These are phyloP conservation scores for Emydocephalus ijimae DNA, from an alignment of 2,113 vertebrate genomes.

Conservation along the genomic window DNA sequence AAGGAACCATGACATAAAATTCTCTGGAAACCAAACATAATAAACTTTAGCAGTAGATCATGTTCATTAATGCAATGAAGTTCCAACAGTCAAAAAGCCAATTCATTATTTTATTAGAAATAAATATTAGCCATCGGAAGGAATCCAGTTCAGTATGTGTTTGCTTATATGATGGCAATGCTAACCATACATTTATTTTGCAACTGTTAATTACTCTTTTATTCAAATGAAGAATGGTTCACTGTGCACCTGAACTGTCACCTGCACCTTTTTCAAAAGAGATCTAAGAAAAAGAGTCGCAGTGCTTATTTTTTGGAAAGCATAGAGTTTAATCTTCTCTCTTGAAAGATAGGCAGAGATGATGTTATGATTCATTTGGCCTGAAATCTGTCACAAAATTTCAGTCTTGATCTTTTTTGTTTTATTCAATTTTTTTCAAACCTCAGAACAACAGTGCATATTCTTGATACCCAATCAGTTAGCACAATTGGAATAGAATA, in stretches of 20 bases:
- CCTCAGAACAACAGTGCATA: neutral
- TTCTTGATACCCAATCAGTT: slow-evolving; percentile 31
- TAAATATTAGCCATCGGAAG: slow-evolving; percentile 30
- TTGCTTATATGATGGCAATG: slow-evolving; percentile 35
- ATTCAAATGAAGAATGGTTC: neutral
- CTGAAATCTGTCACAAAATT: neutral
- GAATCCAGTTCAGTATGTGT: slow-evolving; percentile 20
- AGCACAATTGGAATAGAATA: neutral
- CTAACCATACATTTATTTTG: neutral
- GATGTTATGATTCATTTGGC: neutral
- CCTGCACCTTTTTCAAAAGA: neutral
- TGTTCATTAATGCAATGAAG: slow-evolving; percentile 62
- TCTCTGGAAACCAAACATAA: slow-evolving; percentile 62
- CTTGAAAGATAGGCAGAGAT: neutral
- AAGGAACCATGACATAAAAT: slow-evolving; percentile 42
- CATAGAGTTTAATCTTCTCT: slow-evolving; percentile 1
- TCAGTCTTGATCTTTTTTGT: neutral
- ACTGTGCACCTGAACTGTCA: neutral
- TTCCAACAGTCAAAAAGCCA: slow-evolving; percentile 64
- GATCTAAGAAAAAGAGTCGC: neutral
- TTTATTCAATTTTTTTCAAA: neutral
- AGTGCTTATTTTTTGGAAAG: neutral
- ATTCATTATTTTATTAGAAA: slow-evolving; percentile 50
- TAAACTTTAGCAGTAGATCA: slow-evolving; percentile 65
- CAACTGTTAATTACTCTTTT: neutral